Percentiles rank a stretch among this genome's conserved stretches.
Conservation (phyloP, 2,113 vertebrate species). For the Ceuthmochares aereus region DNA sequence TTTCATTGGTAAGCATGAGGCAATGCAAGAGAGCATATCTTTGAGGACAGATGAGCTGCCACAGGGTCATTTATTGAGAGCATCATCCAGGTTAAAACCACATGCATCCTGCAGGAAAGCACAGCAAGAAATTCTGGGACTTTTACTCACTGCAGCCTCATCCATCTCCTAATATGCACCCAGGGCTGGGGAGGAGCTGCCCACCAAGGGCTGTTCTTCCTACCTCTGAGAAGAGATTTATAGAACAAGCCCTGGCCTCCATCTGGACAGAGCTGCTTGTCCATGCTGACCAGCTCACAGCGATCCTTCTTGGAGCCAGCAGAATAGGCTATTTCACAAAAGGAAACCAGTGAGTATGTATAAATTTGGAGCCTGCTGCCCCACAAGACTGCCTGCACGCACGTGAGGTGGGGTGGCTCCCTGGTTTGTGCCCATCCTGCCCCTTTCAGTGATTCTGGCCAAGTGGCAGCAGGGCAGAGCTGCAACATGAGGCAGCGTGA, state of each 20-base stretch:
- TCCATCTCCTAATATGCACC: accelerated
- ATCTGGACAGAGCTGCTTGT: not conserved
- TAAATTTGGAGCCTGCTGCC: not conserved
- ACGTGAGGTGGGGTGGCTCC: accelerated
- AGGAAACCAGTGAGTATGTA: accelerated
- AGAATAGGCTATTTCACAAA: not conserved
- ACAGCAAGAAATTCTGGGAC: not conserved
- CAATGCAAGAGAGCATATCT: not conserved
- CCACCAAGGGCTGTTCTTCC: not conserved
- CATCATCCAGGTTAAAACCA: not conserved
- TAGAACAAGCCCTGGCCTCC: accelerated
- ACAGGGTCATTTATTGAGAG: not conserved
- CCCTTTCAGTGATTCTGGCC: not conserved
- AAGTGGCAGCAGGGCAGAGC: not conserved
- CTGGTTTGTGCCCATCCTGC: not conserved
- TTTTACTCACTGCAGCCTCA: not conserved
- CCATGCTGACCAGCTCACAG: not conserved
- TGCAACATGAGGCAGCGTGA: accelerated
- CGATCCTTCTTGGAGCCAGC: accelerated
- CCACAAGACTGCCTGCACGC: accelerated
- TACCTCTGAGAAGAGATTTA: not conserved
- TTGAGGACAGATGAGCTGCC: not conserved
- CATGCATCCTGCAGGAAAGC: not conserved
- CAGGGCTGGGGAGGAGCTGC: not conserved
- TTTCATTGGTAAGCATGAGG: not conserved